Evolutionary conservation across 2,797 vertebrate genomes (phyloP).

Genomic region (Malurus leucopterus): DNA sequence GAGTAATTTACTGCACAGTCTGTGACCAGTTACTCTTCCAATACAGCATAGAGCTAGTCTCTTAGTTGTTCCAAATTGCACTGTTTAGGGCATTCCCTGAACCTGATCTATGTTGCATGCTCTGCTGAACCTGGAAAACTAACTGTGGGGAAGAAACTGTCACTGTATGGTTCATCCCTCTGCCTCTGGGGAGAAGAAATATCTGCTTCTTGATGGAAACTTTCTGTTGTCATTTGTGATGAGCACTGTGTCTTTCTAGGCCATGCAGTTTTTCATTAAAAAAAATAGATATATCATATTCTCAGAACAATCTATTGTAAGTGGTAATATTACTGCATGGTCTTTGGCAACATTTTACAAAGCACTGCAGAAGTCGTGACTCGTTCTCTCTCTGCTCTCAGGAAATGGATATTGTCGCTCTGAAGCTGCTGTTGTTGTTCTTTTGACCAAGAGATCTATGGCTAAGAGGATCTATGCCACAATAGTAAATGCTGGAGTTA

Average conservation of each 20-base stretch:
- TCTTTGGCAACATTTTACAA: not conserved
- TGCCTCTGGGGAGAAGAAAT: not conserved
- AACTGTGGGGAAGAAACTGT: not conserved
- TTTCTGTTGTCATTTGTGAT: not conserved
- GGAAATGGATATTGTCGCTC: slow-evolving; percentile 93
- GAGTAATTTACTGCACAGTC: not conserved
- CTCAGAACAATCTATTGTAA: not conserved
- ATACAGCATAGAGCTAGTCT: not conserved
- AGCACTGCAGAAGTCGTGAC: not conserved
- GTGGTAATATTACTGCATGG: not conserved
- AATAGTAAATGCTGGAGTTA: slow-evolving; percentile 87
- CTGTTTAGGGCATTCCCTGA: not conserved
- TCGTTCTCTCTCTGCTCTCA: slow-evolving; percentile 1
- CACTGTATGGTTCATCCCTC: not conserved
- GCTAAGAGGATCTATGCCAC: slow-evolving; percentile 92
- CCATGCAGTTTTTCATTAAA: not conserved
- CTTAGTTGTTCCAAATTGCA: not conserved
- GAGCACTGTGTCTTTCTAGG: not conserved
- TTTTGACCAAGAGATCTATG: slow-evolving; percentile 84
- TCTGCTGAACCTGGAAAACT: not conserved
- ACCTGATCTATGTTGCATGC: not conserved
- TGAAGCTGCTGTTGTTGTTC: slow-evolving; percentile 85
- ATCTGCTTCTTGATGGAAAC: not conserved
- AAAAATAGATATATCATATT: not conserved
- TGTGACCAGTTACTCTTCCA: not conserved